phyloP scores from a whole-genome alignment of 2,113 vertebrate genomes.

The Gavialis gangeticus region DNA sequence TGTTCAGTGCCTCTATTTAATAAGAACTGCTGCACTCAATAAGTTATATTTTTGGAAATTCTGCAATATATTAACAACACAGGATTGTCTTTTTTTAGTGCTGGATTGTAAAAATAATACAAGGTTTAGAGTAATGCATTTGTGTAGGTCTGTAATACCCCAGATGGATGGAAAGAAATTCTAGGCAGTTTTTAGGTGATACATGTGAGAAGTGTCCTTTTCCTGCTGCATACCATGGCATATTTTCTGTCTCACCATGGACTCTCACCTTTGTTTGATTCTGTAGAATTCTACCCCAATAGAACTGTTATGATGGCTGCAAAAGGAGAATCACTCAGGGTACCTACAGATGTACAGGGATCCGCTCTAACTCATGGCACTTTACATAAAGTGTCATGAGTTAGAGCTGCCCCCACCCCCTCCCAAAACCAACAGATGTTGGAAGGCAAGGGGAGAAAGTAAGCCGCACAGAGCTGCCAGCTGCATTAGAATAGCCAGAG shows the following conservation, averaged over 20 bases:
- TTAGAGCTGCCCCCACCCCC: too few relatives aligned
- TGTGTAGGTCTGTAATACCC: not conserved
- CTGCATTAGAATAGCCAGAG: too few relatives aligned
- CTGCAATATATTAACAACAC: not conserved
- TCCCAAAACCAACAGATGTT: too few relatives aligned
- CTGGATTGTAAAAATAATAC: not conserved
- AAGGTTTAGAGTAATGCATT: not conserved
- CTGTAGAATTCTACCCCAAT: not conserved
- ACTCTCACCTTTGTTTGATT: not conserved
- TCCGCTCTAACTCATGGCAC: too few relatives aligned
- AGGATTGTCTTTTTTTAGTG: not conserved
- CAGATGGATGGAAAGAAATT: not conserved
- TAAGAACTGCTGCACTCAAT: not conserved
- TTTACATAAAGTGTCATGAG: too few relatives aligned
- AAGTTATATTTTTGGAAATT: not conserved
- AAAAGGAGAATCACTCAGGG: too few relatives aligned
- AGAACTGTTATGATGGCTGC: not conserved
- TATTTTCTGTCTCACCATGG: not conserved
- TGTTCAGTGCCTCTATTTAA: not conserved
- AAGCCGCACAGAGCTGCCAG: too few relatives aligned
- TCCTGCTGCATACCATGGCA: not conserved
- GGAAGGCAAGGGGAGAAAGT: too few relatives aligned
- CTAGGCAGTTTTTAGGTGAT: not conserved
- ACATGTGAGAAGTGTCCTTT: not conserved
- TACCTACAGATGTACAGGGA: too few relatives aligned